Conservation (phyloP, 2,113 vertebrate genomes). For the Tauraco erythrolophus region DNA sequence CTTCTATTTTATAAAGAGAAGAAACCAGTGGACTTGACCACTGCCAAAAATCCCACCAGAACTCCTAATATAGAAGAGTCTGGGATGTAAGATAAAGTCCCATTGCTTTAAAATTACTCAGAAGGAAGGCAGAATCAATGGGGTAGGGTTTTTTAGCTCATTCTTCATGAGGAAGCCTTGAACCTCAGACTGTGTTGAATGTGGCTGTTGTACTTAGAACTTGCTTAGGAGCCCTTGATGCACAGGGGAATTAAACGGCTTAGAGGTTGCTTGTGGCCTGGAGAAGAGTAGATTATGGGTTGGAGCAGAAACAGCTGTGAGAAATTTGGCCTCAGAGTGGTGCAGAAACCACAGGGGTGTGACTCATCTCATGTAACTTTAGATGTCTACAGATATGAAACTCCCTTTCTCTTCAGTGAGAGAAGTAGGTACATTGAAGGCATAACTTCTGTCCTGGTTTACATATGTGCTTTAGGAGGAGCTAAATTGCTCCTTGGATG, state of each 20-base stretch:
- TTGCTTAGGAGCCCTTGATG: background rate
- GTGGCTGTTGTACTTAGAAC: background rate
- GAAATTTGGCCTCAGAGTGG: background rate
- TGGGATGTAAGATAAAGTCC: slow-evolving; percentile 72
- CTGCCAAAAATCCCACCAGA: slow-evolving; percentile 75
- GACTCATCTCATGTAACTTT: background rate
- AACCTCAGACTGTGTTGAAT: background rate
- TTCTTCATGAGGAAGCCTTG: background rate
- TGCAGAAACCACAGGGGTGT: slow-evolving; percentile 44
- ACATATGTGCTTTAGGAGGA: background rate
- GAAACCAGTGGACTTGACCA: slow-evolving; percentile 32
- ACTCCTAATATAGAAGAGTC: slow-evolving; percentile 48
- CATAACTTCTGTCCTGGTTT: background rate
- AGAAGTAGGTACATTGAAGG: background rate
- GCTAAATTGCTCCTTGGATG: accelerated
- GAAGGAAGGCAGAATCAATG: slow-evolving; percentile 51
- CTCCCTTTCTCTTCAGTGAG: background rate
- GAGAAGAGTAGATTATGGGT: background rate
- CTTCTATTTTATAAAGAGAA: slow-evolving; percentile 7
- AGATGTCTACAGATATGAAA: background rate
- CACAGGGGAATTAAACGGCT: background rate
- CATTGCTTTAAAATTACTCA: slow-evolving; percentile 69
- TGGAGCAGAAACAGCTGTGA: slow-evolving; percentile 37
- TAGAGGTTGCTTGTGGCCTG: background rate
- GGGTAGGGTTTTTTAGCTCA: background rate